Evolutionary conservation across 2,113 vertebrate genomes (phyloP), one percentile per base, ranked within the genome.

Genomic region (Callionymus lyra): DNA sequence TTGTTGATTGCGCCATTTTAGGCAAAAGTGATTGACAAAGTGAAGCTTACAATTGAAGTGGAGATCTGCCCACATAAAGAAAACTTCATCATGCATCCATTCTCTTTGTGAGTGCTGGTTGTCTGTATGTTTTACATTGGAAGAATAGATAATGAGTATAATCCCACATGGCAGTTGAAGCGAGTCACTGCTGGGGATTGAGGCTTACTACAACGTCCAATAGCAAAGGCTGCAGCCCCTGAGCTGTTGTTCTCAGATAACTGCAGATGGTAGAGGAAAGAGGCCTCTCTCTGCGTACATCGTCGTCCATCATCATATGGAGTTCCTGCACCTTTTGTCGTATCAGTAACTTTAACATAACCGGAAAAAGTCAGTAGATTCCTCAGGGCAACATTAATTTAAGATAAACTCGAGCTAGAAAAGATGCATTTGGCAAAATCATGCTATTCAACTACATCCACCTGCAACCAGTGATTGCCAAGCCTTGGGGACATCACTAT

Each of bases 141-240:
- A 53, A 52, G 67, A 76, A 74, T 68, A 62, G 47, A 66, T 70
- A 71, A 77, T 65, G 54, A 63, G 43, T 44, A 27, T 59, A 76
- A 77, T 74, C 68, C 60, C 54, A 56, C 41, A 65, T n/a, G 14
- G 52, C 56, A 68, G 65, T 62, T 64, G 58, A 59, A 57, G 69
- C 57, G 19, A 70, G 63, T 70, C 69, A 44, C 19, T 1, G 42
- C 47, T 56, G 44, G 32, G 53, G 53, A 27, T 56, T 6, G 52
- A 56, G 49, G 52, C 53, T 69, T 64, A 65, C 58, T 61, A 45
- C 45, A 63, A 47, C 57, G 63, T 58, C 65, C 60, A 44, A 35
- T 38, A 53, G 62, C 44, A 37, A 47, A 42, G 39, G 47, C 64
- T 53, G 46, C 50, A 52, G 48, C 58, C 51, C 59, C 54, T 2